Evolutionary conservation across 2,113 vertebrate species (phyloP).

Genomic region (Embiotoca jacksoni): DNA sequence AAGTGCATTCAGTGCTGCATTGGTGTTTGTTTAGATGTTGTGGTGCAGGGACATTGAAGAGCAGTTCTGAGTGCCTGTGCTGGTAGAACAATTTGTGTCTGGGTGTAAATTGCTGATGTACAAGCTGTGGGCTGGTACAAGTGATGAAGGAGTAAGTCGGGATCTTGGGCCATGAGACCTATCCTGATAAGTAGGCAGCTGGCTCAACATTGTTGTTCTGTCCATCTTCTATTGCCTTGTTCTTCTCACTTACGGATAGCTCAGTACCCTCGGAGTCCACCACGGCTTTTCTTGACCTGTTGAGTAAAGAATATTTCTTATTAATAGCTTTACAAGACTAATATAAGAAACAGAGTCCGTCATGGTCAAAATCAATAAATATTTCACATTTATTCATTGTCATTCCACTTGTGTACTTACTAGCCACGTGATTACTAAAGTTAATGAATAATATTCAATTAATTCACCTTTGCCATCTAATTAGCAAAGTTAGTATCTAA

Average conservation of each 20-base stretch:
- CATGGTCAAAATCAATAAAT: too few relatives aligned
- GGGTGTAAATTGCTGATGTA: slow-evolving; percentile 55
- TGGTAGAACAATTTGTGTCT: slow-evolving; percentile 29
- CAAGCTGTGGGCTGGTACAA: slow-evolving; percentile 57
- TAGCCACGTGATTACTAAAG: too few relatives aligned
- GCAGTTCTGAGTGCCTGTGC: slow-evolving; percentile 47
- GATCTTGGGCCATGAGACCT: slow-evolving; percentile 27
- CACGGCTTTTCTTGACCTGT: slow-evolving; percentile 76
- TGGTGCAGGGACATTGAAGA: slow-evolving; percentile 39
- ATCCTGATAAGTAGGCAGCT: slow-evolving; percentile 74
- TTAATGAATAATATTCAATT: too few relatives aligned
- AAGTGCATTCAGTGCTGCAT: slow-evolving; percentile 34
- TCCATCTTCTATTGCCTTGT: slow-evolving; percentile 83
- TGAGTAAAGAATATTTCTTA: slow-evolving; percentile 3
- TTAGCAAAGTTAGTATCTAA: too few relatives aligned
- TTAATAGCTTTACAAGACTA: background rate
- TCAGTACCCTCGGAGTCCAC: slow-evolving; percentile 65
- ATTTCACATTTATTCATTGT: too few relatives aligned
- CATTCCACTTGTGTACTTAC: too few relatives aligned
- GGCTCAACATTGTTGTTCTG: slow-evolving; percentile 85
- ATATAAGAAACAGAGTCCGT: too few relatives aligned
- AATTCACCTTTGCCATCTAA: too few relatives aligned
- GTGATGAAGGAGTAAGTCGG: slow-evolving; percentile 17
- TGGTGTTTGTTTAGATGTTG: slow-evolving; percentile 22
- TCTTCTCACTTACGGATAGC: slow-evolving; percentile 72